A percentile compares a stretch with the other conserved stretches of the same genome.
Evolutionary conservation across 2,888 invertebrate genomes (phyloP).

Genomic region (Lycaena phlaeas): DNA sequence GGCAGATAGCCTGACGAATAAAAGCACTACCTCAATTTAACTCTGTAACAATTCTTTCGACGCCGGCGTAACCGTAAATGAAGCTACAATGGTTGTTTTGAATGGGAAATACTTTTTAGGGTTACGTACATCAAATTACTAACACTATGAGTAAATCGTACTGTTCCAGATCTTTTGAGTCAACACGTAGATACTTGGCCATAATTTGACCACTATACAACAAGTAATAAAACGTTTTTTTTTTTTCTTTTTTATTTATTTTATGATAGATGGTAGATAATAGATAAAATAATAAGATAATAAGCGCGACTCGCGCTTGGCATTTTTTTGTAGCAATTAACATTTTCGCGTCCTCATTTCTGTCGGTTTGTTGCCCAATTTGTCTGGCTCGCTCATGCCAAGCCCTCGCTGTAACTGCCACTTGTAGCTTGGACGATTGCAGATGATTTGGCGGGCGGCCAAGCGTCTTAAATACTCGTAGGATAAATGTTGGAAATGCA

Average conservation of each 20-base stretch:
- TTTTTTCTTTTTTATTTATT: no score
- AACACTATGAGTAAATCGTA: no score
- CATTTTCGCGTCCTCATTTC: conserved; percentile 36
- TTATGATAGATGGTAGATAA: no score
- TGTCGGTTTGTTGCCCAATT: conserved; percentile 54
- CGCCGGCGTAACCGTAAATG: background rate
- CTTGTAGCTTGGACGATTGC: conserved; percentile 49
- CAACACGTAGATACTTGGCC: no score
- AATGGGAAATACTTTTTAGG: no score
- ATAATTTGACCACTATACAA: no score
- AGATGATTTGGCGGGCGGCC: conserved; percentile 46
- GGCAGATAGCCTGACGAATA: conserved; percentile 30
- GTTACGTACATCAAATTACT: no score
- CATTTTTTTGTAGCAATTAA: conserved; percentile 18
- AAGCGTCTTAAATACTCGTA: conserved; percentile 24
- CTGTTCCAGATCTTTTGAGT: no score
- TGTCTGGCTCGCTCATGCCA: conserved; percentile 40
- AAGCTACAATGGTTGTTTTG: no score
- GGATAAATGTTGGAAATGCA: background rate
- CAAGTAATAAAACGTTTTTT: no score
- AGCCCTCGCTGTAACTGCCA: conserved; percentile 44
- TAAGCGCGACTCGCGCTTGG: background rate
- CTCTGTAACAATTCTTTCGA: conserved; percentile 23
- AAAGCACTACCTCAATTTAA: conserved; percentile 30
- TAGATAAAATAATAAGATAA: no score